Conservation (phyloP, 2,113 vertebrate genomes). For the Actenoides lindsayi region DNA sequence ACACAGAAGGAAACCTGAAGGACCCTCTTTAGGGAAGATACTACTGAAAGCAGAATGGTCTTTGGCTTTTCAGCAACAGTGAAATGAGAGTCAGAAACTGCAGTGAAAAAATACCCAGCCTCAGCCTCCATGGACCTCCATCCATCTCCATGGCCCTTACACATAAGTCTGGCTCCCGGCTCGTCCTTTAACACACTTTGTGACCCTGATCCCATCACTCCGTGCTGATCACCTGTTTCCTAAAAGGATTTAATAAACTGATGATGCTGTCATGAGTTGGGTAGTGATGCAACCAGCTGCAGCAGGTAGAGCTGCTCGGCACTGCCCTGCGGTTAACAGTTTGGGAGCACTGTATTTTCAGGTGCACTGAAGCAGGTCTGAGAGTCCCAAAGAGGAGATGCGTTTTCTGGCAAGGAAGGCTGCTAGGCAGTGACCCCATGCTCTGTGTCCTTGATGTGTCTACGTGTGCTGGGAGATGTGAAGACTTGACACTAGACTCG, state of each 20-base stretch:
- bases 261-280: accelerated
- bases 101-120: not conserved
- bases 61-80: not conserved
- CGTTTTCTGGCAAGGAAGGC: not conserved
- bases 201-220: not conserved
- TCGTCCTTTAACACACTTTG: not conserved
- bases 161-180: not conserved
- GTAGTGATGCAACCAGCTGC: accelerated
- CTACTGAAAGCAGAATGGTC: not conserved
- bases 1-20: not conserved
- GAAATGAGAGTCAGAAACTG: not conserved
- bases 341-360: not conserved
- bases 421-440: not conserved
- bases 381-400: not conserved
- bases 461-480: not conserved
- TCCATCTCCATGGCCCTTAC: accelerated
- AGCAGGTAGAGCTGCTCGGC: accelerated
- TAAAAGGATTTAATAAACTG: not conserved
- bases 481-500: accelerated
- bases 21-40: not conserved
- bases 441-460: not conserved
- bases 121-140: not conserved
- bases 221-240: not conserved
- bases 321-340: accelerated
- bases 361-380: not conserved